A percentile compares a stretch with the other conserved stretches of the same genome.
phyloP scores from a whole-genome alignment of 1,140 invertebrate species.

The Notospermus geniculatus region DNA sequence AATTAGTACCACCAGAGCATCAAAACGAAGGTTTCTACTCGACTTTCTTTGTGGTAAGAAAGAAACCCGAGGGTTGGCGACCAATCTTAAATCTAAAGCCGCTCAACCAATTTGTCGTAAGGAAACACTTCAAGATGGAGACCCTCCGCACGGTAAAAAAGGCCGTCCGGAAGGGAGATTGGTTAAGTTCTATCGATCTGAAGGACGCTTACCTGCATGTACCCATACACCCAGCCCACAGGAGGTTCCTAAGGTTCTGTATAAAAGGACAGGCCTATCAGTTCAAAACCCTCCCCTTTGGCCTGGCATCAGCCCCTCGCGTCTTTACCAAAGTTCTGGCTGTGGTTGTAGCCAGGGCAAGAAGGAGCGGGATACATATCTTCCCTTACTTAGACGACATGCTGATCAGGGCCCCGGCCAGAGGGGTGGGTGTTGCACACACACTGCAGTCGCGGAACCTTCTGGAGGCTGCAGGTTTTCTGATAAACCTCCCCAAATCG shows the following conservation, averaged over 20 bases:
- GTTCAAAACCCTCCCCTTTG: not conserved
- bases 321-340: not conserved
- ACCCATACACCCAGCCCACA: not conserved
- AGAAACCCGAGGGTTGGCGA: not conserved
- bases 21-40: no score
- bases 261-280: not conserved
- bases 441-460: not conserved
- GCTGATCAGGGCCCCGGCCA: not conserved
- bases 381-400: not conserved
- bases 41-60: no score
- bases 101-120: not conserved
- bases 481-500: not conserved
- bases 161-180: not conserved
- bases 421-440: not conserved
- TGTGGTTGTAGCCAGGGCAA: not conserved
- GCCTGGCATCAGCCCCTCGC: not conserved
- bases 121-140: no score
- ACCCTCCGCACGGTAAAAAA: not conserved
- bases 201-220: conserved; percentile 1
- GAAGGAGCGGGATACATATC: not conserved
- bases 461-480: not conserved
- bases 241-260: not conserved
- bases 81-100: not conserved
- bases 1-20: no score
- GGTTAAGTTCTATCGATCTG: not conserved